A percentile compares a stretch with the other conserved stretches of the same genome.
Evolutionary conservation across 2,113 vertebrate genomes (phyloP).

Genomic region (Hemiprocne comata): DNA sequence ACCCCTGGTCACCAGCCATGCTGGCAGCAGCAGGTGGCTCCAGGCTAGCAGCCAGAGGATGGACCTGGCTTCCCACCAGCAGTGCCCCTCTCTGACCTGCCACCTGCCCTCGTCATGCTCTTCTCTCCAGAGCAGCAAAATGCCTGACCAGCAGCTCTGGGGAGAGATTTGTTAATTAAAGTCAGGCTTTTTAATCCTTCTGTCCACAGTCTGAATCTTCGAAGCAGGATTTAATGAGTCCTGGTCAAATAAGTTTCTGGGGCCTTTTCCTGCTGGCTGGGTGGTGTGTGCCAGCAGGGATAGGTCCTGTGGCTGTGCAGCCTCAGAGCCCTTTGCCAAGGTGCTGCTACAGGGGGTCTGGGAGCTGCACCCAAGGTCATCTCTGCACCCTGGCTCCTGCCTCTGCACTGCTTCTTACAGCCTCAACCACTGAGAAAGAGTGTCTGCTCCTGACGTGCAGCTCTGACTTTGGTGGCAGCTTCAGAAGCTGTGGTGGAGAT

Average conservation of each 20-base stretch:
- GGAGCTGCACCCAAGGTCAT: not conserved
- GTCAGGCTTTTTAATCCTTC: conserved; percentile 44
- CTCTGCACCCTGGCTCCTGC: not conserved
- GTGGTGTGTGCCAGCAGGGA: not conserved
- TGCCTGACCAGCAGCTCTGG: not conserved
- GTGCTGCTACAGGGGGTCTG: accelerated
- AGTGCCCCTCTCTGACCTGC: not conserved
- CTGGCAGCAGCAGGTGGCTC: not conserved
- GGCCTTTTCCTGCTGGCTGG: conserved; percentile 46
- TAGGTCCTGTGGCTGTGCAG: accelerated
- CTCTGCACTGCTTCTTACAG: not conserved
- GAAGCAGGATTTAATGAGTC: conserved; percentile 29
- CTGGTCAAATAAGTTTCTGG: conserved; percentile 1
- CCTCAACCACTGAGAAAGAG: no score
- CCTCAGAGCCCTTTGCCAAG: not conserved
- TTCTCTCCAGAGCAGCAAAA: not conserved
- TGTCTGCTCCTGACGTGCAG: not conserved
- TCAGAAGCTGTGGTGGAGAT: not conserved
- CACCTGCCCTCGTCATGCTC: not conserved
- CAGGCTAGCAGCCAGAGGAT: no score
- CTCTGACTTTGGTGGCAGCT: accelerated
- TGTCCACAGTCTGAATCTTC: not conserved
- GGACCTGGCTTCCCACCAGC: not conserved
- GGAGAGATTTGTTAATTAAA: conserved; percentile 65
- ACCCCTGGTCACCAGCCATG: not conserved